These are phyloP conservation scores for Vombatus ursinus DNA, from an alignment of 2,113 vertebrate species.

Conservation along the genomic window DNA sequence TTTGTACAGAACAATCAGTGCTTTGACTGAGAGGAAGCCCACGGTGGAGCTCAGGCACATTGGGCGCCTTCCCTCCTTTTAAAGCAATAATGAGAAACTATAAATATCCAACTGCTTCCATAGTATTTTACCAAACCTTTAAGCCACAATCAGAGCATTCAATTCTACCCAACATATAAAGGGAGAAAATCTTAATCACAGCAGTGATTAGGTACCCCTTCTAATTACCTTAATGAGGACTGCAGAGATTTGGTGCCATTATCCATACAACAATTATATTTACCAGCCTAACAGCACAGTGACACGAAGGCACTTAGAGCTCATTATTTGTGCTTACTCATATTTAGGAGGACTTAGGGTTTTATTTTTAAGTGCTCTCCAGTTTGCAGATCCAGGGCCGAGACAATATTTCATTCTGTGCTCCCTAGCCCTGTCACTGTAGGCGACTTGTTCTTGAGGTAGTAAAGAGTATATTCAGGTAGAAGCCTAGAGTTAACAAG, in stretches of 20 bases:
- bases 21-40: background rate
- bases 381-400: background rate
- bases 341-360: background rate
- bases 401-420: slow-evolving; percentile 19
- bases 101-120: slow-evolving; percentile 63
- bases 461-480: background rate
- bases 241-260: slow-evolving; percentile 30
- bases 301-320: slow-evolving; percentile 34
- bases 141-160: slow-evolving; percentile 25
- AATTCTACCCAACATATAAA: slow-evolving; percentile 17
- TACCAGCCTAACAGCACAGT: background rate
- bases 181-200: slow-evolving; percentile 29
- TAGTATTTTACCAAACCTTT: slow-evolving; percentile 53
- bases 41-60: background rate
- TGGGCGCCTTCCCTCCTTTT: slow-evolving; percentile 13
- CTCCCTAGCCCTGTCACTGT: background rate
- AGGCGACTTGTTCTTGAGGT: background rate
- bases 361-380: slow-evolving; percentile 24
- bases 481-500: slow-evolving; percentile 46
- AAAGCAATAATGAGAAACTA: slow-evolving; percentile 56
- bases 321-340: slow-evolving; percentile 17
- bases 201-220: slow-evolving; percentile 11
- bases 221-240: slow-evolving; percentile 40
- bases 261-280: background rate
- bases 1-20: background rate